Evolutionary conservation across 1,140 invertebrate species (phyloP).

Genomic region (Drosophila grimshawi): DNA sequence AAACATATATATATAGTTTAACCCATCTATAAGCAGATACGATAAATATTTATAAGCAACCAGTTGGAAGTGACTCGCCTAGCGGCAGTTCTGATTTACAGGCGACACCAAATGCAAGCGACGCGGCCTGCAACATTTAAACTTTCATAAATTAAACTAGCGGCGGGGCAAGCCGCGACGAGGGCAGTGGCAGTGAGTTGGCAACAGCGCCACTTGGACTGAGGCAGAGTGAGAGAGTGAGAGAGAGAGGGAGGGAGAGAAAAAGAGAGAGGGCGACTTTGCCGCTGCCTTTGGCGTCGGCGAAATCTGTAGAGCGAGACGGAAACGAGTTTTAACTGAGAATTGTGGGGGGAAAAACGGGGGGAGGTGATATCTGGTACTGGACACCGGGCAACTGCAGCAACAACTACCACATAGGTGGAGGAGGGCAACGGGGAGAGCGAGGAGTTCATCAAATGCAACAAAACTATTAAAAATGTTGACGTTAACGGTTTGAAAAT

Average conservation of each 20-base stretch:
- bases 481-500: constrained; percentile 74
- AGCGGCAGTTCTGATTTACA: constrained; percentile 78
- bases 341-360: not conserved
- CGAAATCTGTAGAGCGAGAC: constrained; percentile 59
- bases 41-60: constrained; percentile 78
- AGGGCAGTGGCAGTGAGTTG: not conserved
- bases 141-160: constrained; percentile 78
- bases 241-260: constrained; percentile 26
- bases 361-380: constrained; percentile 15
- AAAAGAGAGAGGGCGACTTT: constrained; percentile 35
- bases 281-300: constrained; percentile 46
- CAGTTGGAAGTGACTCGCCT: constrained; percentile 60
- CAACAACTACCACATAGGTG: not conserved
- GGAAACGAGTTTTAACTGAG: constrained; percentile 59
- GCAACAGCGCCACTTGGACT: not conserved
- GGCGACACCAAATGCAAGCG: constrained; percentile 70
- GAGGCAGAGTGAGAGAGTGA: constrained; percentile 1
- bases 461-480: constrained; percentile 68
- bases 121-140: constrained; percentile 65
- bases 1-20: constrained; percentile 1
- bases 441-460: constrained; percentile 60
- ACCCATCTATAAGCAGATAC: constrained; percentile 53
- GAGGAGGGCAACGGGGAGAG: constrained; percentile 6
- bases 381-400: constrained; percentile 35
- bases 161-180: not conserved